Base-by-base conservation (phyloP, 2,888 invertebrate genomes). In the Polylopha cassiicola region DNA sequence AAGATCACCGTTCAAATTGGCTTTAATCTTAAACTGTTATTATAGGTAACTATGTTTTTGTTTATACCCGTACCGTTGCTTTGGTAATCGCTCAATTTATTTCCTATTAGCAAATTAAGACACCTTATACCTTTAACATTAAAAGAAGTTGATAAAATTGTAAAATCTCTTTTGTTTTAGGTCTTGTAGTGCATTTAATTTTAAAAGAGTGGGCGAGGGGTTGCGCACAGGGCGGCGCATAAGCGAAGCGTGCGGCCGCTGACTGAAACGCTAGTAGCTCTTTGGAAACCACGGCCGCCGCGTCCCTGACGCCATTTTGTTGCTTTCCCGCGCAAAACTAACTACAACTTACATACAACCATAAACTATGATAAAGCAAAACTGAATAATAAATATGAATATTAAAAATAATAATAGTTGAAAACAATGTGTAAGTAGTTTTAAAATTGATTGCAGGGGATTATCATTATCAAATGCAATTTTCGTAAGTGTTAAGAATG, bases 191-290 rank as follows among this genome's bases (percentile, higher is more conserved):
- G 15, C 16, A 28, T 29, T 41, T 34, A 34, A 36, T 41, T 4
- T 9, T 2, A 20, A 41, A 41, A 36, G 41, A 26, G 41, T 41
- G 24, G 41, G 41, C 41, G 41, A 24, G 23, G 38, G 26, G 28
- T 58, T 70, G 80, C 80, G 80, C 80, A 80, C 69, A 65, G 52
- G 20, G 46, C 57, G 61, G 73, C 80, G 80, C 80, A 79, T 62
- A 59, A 65, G 65, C 63, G 61, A 48, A 65, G 63, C 63, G 64
- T 52, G 50, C 51, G 34, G 50, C 34, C 49, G 49, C 44, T 52
- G 55, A 55, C 61, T 46, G 53, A 50, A 55, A 48, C 52, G 57
- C 70, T 78, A 80, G 79, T 80, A 65, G 50, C 58, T 53, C 51
- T 47, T 63, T 58, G 71, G 75, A 64, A 61, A 69, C 64, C 77